Conservation (phyloP, 2,888 invertebrate species). For the Eucriotettix oculatus region DNA sequence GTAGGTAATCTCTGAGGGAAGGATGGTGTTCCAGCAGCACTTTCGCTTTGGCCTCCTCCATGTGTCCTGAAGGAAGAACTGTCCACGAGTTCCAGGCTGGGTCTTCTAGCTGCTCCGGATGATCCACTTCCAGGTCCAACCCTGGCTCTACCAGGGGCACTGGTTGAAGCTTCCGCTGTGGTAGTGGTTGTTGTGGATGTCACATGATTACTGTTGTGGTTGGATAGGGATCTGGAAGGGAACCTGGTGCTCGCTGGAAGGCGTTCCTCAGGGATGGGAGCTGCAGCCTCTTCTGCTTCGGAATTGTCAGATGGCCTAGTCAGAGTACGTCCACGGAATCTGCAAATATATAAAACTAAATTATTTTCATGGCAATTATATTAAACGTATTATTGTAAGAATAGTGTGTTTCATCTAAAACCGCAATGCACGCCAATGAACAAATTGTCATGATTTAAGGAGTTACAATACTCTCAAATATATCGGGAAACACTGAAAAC, state of each 20-base stretch:
- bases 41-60: constrained; percentile 27
- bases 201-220: too few species aligned
- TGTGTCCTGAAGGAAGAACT: constrained; percentile 68
- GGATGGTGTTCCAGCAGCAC: constrained; percentile 24
- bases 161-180: constrained; percentile 28
- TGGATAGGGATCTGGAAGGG: constrained; percentile 38
- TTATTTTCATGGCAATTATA: too few species aligned
- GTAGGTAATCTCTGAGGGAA: constrained; percentile 1
- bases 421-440: too few species aligned
- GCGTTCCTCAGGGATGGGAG: constrained; percentile 28
- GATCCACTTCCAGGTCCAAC: constrained; percentile 34
- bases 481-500: too few species aligned
- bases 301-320: constrained; percentile 26
- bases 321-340: constrained; percentile 19
- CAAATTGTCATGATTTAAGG: too few species aligned
- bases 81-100: constrained; percentile 65
- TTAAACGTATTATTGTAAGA: too few species aligned
- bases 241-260: constrained; percentile 74
- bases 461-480: too few species aligned
- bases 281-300: not conserved
- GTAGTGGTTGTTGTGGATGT: constrained; percentile 21
- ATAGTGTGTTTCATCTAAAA: too few species aligned
- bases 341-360: constrained; percentile 1
- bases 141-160: constrained; percentile 29
- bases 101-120: constrained; percentile 46